These are phyloP conservation scores for Hypomecis atomaria DNA, from an alignment of 2,888 invertebrate genomes.

Conservation along the genomic window DNA sequence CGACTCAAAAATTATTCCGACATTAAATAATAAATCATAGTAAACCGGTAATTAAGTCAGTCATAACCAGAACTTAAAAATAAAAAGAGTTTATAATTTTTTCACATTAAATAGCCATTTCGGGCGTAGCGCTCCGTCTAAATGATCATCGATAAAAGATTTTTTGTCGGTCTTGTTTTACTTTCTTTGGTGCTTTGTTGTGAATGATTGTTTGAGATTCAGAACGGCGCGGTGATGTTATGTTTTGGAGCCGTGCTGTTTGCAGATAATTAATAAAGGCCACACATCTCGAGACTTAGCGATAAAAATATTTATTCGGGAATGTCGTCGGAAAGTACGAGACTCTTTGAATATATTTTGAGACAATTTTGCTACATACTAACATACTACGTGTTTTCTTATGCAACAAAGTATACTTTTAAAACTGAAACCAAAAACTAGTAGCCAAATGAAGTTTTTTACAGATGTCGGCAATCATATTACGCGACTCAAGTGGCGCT, in stretches of 20 bases:
- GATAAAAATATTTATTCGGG: too few relatives aligned
- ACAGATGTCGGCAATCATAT: too few relatives aligned
- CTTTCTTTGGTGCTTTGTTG: slow-evolving; percentile 26
- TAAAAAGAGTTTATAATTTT: slow-evolving; percentile 80
- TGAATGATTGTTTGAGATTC: slow-evolving; percentile 24
- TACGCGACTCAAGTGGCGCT: too few relatives aligned
- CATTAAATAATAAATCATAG: slow-evolving; percentile 83
- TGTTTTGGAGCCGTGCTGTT: background rate
- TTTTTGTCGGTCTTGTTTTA: slow-evolving; percentile 32
- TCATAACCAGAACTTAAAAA: slow-evolving; percentile 78
- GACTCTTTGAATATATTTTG: too few relatives aligned
- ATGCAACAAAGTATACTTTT: too few relatives aligned
- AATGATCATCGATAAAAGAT: slow-evolving; percentile 43
- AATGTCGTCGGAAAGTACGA: too few relatives aligned
- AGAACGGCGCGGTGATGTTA: background rate
- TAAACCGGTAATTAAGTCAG: slow-evolving; percentile 83
- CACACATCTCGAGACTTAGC: too few relatives aligned
- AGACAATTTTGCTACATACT: too few relatives aligned
- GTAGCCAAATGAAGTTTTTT: too few relatives aligned
- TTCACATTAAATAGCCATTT: slow-evolving; percentile 83
- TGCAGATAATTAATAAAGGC: background rate
- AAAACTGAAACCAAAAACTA: too few relatives aligned
- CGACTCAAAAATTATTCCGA: slow-evolving; percentile 78
- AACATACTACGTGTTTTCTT: too few relatives aligned
- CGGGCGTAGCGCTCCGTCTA: slow-evolving; percentile 38